Evolutionary conservation across 2,888 invertebrate species (phyloP), one percentile per base, ranked within the genome.

Genomic region (Lithophane semibrunnea): DNA sequence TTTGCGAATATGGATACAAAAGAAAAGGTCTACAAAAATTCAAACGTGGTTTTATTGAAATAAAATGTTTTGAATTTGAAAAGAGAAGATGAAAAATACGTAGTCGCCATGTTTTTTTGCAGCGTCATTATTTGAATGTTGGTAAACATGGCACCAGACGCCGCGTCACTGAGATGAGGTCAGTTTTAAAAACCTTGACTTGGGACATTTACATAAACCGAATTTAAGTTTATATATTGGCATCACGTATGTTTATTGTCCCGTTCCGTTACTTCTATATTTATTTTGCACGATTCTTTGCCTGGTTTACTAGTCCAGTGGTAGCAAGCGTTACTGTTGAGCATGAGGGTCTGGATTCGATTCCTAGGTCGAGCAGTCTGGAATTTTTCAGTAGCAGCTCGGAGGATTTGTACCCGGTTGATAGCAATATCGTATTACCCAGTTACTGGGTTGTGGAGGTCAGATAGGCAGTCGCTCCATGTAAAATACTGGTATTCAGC

Each of bases 71-170:
- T 42, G 5, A 76, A 76, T 74, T 74, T 74, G 60, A 49, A 60
- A 75, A 61, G 3, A 61, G 49, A 44, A 52, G 1, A n/a, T 21
- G 8, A 9, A 52, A 16, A 37, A 64, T 18, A n/a, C 4, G 21
- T 9, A 58, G 42, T 16, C 3, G 79, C 73, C 80, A 80, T 77
- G 7, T 79, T 65, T 64, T 64, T 63, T 79, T 42, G 37, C 24
- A 21, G 3, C 16, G 74, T 60, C 73, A 73, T 80, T 80, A 65
- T 73, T 74, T 58, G 24, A 79, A 65, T 79, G 78, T 79, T 78
- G 78, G 78, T 79, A 79, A 79, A 79, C 75, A 78, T 54, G 65
- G n/a, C 9, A 52, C 5, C 56, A 21, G 74, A 54, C 58, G 52
- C 3, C 56, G 44, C 73, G 80, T 58, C 80, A 52, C 29, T 37